Evolutionary conservation across 2,888 invertebrate genomes (phyloP), one percentile per base, ranked within the genome.

Genomic region (Allolobophora icterica): DNA sequence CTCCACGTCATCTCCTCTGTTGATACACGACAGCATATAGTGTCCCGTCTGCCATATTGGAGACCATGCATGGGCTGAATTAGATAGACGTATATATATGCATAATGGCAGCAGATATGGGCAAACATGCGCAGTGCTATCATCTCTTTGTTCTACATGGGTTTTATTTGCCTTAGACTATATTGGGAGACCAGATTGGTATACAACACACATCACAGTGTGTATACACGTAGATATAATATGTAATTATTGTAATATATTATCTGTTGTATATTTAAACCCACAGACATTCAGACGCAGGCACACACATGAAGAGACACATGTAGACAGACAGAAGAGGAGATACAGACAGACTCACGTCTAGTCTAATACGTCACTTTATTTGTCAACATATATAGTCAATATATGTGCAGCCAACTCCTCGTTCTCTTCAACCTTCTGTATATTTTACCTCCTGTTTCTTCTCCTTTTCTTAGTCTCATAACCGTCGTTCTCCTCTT

Each of bases 121-220:
- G 71, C n/a, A 71, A n/a, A 71, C 71, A 71, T 13, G 71, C 71
- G 71, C 71, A 30, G 24, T 52, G 52, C 6, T 24, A 52, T 71
- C 71, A 71, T 71, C 71, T n/a, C 30, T n/a, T n/a, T 71, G 71
- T 71, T 52, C 11, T 11, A n/a, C 71, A 71, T 71, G n/a, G n/a
- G 71, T 71, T 71, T 71, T 71, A 71, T 71, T 71, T 71, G 71
- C 71, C 4, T 71, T 71, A 8, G 71, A 71, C 71, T n/a, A 71
- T 71, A 71, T 71, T 71, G 71, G 30, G 71, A 71, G 71, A 71
- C n/a, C n/a, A 71, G 71, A 71, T 71, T 71, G 71, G 71, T n/a
- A n/a, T 71, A n/a, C n/a, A n/a, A 71, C 11, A 71, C 71, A 71
- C 71, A 71, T 21, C 71, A 71, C n/a, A n/a, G 52, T 42, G 17